Evolutionary conservation across 1,140 invertebrate genomes (phyloP), one percentile per base, ranked within the genome.

Genomic region (Cheumatopsyche charites): DNA sequence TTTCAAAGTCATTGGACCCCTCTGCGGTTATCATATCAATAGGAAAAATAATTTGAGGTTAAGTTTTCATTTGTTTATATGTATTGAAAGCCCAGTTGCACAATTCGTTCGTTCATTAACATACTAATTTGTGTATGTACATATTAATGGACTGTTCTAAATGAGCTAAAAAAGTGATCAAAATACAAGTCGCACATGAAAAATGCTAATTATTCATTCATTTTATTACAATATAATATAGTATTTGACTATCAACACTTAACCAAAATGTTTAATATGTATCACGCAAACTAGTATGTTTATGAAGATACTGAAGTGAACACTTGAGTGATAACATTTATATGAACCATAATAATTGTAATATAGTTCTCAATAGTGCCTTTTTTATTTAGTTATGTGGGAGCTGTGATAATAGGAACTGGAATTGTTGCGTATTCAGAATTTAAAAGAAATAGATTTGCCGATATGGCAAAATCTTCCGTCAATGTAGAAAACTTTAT

Each of bases 401-500:
- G 79, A 77, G 82, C 82, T 26, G 79, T 82, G 23, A 62, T 83
- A 23, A 21, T 84, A n/a, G 82, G 82, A 15, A 77, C 80, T 1
- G 82, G 83, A 4, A 80, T 78, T 71, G 77, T 78, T 29, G 79
- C 81, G 47, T 84, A 83, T 74, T 78, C 82, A 58, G 72, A 78
- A 12, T 79, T 79, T 63, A 71, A 78, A 15, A 82, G 79, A 62
- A 79, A 79, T 77, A 81, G 69, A 13, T 47, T 25, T 19, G 76
- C 78, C 0, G 76, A 82, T 13, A 82, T 82, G 80, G 83, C 82
- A 67, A 80, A 72, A 17, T 73, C 82, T 58, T 15, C 15, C 12
- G 11, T 55, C 5, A 47, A 66, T 1, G 11, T 47, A 13, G 79
- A 81, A 15, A 82, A 84, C 23, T 95, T 92, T 77, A 94, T 96